These are phyloP conservation scores for Naja naja DNA, from an alignment of 2,113 vertebrate genomes.

Conservation along the genomic window DNA sequence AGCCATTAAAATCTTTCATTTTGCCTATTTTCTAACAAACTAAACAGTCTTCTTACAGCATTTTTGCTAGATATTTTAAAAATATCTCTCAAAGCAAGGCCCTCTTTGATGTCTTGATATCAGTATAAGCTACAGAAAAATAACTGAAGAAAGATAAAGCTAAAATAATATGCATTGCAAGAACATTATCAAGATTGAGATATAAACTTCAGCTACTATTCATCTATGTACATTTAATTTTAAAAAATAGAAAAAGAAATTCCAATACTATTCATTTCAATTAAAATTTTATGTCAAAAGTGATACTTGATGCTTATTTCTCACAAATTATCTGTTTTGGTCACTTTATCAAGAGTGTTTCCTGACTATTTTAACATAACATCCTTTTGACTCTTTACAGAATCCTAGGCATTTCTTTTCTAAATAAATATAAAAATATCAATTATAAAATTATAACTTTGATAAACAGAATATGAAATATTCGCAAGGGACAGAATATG, in stretches of 20 bases:
- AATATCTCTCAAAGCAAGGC: not conserved
- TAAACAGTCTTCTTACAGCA: conserved; percentile 3
- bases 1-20: conserved; percentile 30
- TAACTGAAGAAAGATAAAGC: not conserved
- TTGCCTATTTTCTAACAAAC: not conserved
- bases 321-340: not conserved
- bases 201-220: not conserved
- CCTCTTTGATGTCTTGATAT: not conserved
- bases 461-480: not conserved
- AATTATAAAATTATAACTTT: not conserved
- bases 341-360: not conserved
- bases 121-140: not conserved
- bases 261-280: not conserved
- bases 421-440: not conserved
- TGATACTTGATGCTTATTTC: not conserved
- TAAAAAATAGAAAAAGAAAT: not conserved
- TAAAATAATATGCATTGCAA: not conserved
- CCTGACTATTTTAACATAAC: not conserved
- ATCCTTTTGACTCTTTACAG: not conserved
- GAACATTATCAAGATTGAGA: not conserved
- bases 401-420: not conserved
- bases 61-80: not conserved
- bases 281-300: not conserved
- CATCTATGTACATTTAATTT: not conserved
- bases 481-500: not conserved